A percentile compares a stretch with the other conserved stretches of the same genome.
Evolutionary conservation across 2,113 vertebrate species (phyloP).

Genomic region (Oceanites oceanicus): DNA sequence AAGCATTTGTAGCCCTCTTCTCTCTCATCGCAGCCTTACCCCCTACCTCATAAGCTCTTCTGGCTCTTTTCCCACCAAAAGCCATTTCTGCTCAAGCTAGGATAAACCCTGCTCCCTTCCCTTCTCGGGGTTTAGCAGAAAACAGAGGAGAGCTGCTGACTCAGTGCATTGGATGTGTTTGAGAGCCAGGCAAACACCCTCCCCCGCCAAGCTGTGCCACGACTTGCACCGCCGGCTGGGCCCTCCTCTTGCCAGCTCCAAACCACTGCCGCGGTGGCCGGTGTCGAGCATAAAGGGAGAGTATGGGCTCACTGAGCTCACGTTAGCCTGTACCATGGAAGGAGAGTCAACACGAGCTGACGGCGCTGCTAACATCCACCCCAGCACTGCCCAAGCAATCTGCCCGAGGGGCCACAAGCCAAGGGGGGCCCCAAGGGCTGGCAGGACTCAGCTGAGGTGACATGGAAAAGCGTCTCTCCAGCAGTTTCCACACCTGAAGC

Average conservation of each 20-base stretch:
- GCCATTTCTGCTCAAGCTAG: background rate
- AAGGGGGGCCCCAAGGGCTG: background rate
- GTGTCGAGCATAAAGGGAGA: background rate
- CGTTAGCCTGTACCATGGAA: background rate
- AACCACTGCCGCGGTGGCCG: accelerated
- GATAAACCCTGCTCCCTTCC: background rate
- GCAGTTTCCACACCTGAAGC: background rate
- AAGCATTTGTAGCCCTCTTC: background rate
- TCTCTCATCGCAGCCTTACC: background rate
- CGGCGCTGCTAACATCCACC: accelerated
- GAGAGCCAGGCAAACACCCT: background rate
- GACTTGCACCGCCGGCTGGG: accelerated
- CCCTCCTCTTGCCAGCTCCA: background rate
- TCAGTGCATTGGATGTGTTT: background rate
- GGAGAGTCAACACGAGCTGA: background rate
- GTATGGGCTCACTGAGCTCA: background rate
- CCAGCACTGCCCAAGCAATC: background rate
- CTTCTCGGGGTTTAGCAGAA: background rate
- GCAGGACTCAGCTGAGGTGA: background rate
- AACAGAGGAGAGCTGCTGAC: background rate
- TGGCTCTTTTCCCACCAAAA: background rate
- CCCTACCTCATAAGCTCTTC: background rate
- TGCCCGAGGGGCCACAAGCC: background rate
- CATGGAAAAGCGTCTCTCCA: background rate
- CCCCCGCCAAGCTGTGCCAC: background rate